Percentiles rank a stretch among this genome's conserved stretches.
phyloP scores from a whole-genome alignment of 23 tunicate genomes.

The Oikopleura albicans region DNA sequence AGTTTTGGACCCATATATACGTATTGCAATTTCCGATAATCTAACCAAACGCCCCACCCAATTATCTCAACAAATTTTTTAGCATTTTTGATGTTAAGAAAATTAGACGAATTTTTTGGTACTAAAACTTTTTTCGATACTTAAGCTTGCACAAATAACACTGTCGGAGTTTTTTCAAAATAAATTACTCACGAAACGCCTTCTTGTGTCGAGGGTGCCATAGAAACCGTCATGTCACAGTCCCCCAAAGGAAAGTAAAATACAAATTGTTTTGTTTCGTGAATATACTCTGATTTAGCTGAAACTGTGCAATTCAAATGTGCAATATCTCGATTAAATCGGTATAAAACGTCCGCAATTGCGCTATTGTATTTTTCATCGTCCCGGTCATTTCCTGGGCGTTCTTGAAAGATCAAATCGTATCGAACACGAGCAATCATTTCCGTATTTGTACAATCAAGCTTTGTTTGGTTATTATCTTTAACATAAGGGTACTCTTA shows the following conservation, averaged over 20 bases:
- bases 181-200: too few species aligned
- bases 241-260: not conserved
- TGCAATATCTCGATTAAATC: not conserved
- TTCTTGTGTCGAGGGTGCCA: not conserved
- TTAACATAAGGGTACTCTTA: too few species aligned
- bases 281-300: not conserved
- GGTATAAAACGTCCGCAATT: not conserved
- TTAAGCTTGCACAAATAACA: too few species aligned
- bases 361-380: not conserved
- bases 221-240: not conserved
- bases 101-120: too few species aligned
- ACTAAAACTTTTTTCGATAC: too few species aligned
- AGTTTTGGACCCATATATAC: too few species aligned
- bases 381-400: not conserved
- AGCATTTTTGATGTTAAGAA: too few species aligned
- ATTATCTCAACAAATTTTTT: too few species aligned
- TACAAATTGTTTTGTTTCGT: not conserved
- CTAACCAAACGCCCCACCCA: too few species aligned
- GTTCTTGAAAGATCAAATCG: not conserved
- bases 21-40: too few species aligned
- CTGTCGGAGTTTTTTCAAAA: too few species aligned
- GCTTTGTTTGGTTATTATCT: too few species aligned
- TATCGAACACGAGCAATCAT: not conserved
- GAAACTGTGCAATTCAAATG: not conserved
- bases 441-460: not conserved